These are phyloP conservation scores for Dexiosoma caninum DNA, from an alignment of 2,888 invertebrate genomes.

Conservation along the genomic window DNA sequence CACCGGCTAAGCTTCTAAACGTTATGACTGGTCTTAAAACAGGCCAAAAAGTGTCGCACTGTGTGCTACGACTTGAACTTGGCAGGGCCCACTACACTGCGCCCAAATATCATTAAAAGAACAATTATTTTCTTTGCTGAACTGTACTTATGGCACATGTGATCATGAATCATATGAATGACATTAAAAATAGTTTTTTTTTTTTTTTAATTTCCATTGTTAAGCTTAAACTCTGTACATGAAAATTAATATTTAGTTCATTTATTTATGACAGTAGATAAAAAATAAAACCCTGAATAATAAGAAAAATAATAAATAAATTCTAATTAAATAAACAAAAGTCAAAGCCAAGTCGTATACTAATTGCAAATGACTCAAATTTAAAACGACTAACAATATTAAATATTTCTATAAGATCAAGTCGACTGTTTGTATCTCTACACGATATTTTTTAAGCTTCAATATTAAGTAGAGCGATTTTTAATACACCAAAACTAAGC, in stretches of 20 bases:
- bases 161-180: constrained; percentile 1
- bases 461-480: no score
- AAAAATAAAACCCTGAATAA: constrained; percentile 48
- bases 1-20: no score
- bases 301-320: constrained; percentile 56
- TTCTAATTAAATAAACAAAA: constrained; percentile 64
- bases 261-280: constrained; percentile 43
- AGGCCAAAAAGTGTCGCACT: no score
- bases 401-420: neutral
- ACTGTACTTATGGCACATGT: neutral
- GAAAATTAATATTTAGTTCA: constrained; percentile 37
- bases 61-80: no score
- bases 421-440: neutral
- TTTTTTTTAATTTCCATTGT: neutral
- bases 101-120: no score
- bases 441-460: no score
- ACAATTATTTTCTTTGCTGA: neutral
- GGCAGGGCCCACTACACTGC: no score
- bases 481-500: no score
- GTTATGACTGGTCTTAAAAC: no score
- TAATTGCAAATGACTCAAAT: constrained; percentile 59
- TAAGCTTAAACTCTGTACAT: neutral
- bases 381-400: constrained; percentile 31
- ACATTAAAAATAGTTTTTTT: constrained; percentile 19
- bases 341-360: constrained; percentile 52